Percentiles rank a stretch among this genome's conserved stretches.
Conservation (phyloP, 2,113 vertebrate species). For the Vimba vimba region DNA sequence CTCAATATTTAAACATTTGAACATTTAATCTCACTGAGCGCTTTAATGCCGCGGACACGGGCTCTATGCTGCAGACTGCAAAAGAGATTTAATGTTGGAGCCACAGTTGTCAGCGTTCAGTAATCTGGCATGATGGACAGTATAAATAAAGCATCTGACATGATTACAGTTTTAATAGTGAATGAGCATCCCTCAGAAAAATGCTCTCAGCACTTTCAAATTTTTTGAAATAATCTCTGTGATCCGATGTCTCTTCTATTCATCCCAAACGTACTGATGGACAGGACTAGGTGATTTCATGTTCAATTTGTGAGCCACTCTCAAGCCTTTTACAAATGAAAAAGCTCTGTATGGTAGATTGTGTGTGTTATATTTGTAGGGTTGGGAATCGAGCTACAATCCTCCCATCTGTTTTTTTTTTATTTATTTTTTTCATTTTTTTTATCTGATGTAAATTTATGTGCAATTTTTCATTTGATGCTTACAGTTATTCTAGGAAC, state of each 20-base stretch:
- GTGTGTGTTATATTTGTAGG: neutral
- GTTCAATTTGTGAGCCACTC: neutral
- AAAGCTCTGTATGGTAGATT: neutral
- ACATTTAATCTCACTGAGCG: constrained; percentile 47
- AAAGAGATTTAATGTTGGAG: constrained; percentile 35
- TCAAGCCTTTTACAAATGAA: constrained; percentile 10
- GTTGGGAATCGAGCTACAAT: neutral
- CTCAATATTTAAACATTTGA: constrained; percentile 72
- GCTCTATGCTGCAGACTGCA: neutral
- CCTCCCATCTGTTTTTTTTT: neutral
- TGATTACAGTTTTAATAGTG: constrained; percentile 49
- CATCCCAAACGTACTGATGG: neutral
- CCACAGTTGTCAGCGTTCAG: constrained; percentile 36
- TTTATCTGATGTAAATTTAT: neutral
- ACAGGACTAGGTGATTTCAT: neutral
- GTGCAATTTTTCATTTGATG: neutral
- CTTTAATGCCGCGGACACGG: constrained; percentile 40
- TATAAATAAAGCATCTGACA: constrained; percentile 45
- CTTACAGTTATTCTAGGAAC: neutral
- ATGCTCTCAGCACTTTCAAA: constrained; percentile 12
- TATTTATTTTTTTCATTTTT: too few relatives aligned
- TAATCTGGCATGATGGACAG: constrained; percentile 45
- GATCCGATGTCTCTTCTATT: constrained; percentile 14
- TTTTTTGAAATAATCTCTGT: neutral
- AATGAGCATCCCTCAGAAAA: constrained; percentile 17